Conservation (phyloP, 2,888 invertebrate species). For the Tineola bisselliella region DNA sequence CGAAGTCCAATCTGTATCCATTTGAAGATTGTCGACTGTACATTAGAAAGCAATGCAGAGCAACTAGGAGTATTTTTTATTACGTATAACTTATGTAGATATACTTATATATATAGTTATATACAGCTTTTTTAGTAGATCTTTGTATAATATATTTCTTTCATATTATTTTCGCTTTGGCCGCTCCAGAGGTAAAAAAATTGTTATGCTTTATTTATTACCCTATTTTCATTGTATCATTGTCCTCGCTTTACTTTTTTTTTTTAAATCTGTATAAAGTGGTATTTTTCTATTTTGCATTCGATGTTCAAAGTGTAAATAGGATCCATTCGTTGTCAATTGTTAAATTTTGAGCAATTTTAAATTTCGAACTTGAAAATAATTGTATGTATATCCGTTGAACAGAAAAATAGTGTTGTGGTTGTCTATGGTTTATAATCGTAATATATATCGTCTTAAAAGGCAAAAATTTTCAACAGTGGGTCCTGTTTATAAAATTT, state of each 20-base stretch:
- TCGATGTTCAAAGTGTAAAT: not conserved
- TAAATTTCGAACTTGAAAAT: too few species aligned
- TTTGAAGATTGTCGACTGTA: too few species aligned
- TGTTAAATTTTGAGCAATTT: not conserved
- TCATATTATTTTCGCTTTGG: conserved; percentile 47
- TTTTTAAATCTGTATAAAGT: conserved; percentile 19
- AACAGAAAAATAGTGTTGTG: too few species aligned
- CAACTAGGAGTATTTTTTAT: too few species aligned
- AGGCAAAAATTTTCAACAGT: too few species aligned
- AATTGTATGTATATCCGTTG: too few species aligned
- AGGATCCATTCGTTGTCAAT: not conserved
- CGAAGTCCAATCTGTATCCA: too few species aligned
- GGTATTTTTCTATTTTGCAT: conserved; percentile 17
- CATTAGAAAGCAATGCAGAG: too few species aligned
- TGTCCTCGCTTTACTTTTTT: conserved; percentile 28
- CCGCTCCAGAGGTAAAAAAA: conserved; percentile 60
- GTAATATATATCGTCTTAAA: too few species aligned
- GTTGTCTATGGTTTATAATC: too few species aligned
- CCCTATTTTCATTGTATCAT: conserved; percentile 30
- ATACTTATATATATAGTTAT: not conserved
- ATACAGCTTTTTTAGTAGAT: not conserved
- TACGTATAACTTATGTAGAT: too few species aligned
- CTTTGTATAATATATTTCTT: not conserved
- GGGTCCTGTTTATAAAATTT: not conserved
- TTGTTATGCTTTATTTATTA: not conserved